Conservation (phyloP, 2,888 invertebrate species). For the Sturmia bella region DNA sequence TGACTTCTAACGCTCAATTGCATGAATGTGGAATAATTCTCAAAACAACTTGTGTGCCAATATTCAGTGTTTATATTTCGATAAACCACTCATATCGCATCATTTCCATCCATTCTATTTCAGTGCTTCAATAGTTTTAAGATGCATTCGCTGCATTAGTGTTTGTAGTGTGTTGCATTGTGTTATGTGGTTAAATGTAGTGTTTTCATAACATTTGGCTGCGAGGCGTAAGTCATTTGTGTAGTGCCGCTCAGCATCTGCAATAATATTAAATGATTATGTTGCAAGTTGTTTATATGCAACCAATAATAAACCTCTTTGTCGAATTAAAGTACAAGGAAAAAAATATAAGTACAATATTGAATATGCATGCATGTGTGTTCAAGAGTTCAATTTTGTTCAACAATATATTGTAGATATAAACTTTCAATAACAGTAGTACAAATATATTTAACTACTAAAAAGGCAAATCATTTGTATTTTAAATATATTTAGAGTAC, state of each 20-base stretch:
- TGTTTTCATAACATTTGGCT: conserved; percentile 54
- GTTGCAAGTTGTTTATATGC: conserved; percentile 63
- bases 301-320: conserved; percentile 58
- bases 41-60: conserved; percentile 5
- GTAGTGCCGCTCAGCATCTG: conserved; percentile 57
- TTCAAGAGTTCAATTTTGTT: conserved; percentile 8
- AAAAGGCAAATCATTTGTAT: too few relatives aligned
- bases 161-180: conserved; percentile 39
- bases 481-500: too few relatives aligned
- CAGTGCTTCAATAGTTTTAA: conserved; percentile 6
- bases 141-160: conserved; percentile 7
- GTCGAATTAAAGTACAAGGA: conserved; percentile 41
- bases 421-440: conserved; percentile 16
- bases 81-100: conserved; percentile 26
- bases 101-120: conserved; percentile 11
- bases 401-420: conserved; percentile 18
- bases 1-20: conserved; percentile 24
- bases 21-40: conserved; percentile 10
- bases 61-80: conserved; percentile 30
- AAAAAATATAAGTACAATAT: background rate
- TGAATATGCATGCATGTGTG: background rate
- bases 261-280: conserved; percentile 58
- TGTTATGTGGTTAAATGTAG: conserved; percentile 13
- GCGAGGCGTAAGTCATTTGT: conserved; percentile 68
- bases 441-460: background rate